Percentiles rank a stretch among this genome's conserved stretches.
These are phyloP conservation scores for Sparidentex hasta DNA, from an alignment of 2,797 vertebrate species.

Conservation along the genomic window DNA sequence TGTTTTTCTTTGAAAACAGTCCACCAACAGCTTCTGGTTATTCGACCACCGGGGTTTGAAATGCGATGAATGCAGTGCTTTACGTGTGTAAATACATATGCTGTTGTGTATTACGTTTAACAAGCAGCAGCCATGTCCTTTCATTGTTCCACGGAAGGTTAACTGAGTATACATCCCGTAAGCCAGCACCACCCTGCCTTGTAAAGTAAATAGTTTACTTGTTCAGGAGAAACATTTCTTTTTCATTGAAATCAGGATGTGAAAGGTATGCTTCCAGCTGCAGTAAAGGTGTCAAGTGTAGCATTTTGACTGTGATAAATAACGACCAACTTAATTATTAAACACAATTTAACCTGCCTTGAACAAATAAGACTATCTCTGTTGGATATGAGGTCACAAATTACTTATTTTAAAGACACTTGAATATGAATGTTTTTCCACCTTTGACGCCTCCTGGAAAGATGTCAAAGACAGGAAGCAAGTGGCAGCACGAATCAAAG, in stretches of 20 bases:
- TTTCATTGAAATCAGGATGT: neutral
- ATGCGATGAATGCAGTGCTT: neutral
- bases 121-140: neutral
- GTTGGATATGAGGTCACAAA: too few species aligned
- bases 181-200: neutral
- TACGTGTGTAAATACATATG: constrained; percentile 8
- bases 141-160: constrained; percentile 2
- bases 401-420: too few species aligned
- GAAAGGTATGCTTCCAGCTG: too few species aligned
- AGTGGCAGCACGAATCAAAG: too few species aligned
- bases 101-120: constrained; percentile 6
- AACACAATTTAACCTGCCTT: neutral
- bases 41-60: neutral
- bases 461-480: too few species aligned
- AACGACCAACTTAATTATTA: neutral
- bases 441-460: neutral
- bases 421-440: too few species aligned
- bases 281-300: neutral
- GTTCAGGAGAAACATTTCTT: neutral
- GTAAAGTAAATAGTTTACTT: neutral
- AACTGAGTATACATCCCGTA: too few species aligned
- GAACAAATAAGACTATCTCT: neutral
- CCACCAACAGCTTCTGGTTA: neutral
- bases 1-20: neutral
- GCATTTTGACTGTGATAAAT: neutral